phyloP scores from a whole-genome alignment of 2,888 invertebrate genomes.

The Mactromeris polynyma region DNA sequence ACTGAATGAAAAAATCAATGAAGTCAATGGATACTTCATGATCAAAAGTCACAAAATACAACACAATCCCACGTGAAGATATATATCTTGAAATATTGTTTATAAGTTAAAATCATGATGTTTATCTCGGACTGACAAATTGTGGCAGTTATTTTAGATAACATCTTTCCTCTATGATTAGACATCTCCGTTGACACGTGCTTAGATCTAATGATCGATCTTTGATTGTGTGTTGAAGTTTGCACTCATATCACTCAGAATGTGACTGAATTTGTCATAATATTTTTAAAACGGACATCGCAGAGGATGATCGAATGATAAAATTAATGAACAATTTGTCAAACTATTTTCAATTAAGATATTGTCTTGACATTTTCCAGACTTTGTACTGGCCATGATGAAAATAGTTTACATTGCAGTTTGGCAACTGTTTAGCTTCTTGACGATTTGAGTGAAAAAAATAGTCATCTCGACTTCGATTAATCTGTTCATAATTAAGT shows the following conservation, averaged over 20 bases:
- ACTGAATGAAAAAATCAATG: background rate
- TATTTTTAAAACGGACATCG: background rate
- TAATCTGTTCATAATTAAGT: no score
- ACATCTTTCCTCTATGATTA: background rate
- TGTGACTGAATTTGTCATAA: background rate
- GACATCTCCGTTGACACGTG: background rate
- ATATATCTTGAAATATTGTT: background rate
- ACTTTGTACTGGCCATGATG: no score
- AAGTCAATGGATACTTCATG: background rate
- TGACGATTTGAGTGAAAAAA: no score
- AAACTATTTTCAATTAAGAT: background rate
- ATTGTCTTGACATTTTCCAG: background rate
- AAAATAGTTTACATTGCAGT: no score
- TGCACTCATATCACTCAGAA: background rate
- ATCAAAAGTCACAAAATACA: background rate
- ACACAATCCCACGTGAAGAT: background rate
- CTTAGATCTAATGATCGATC: background rate
- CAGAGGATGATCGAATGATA: background rate
- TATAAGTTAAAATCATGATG: background rate
- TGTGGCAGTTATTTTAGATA: background rate
- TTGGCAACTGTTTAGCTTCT: no score
- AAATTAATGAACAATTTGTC: background rate
- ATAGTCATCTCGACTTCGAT: no score
- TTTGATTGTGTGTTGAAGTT: background rate
- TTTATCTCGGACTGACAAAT: background rate